phyloP scores from a whole-genome alignment of 2,113 vertebrate genomes.

The Bufo gargarizans region DNA sequence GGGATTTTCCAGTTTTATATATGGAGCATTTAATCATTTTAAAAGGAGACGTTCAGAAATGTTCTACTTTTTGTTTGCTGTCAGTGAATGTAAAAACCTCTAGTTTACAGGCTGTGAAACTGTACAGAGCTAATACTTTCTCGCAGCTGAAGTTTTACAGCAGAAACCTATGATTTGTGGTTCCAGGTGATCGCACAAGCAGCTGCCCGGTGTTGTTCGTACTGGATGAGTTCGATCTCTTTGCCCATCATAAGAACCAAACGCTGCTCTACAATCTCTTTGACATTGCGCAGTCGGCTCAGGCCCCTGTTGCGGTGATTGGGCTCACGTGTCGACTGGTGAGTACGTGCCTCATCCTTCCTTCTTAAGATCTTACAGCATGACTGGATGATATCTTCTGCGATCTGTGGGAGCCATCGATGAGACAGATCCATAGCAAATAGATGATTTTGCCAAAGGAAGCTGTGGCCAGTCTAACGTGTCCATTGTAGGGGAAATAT shows the following conservation, averaged over 20 bases:
- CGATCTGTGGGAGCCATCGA: too few relatives aligned
- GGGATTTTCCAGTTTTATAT: too few relatives aligned
- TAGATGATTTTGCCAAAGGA: not conserved
- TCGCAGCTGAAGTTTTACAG: too few relatives aligned
- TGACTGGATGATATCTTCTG: not conserved
- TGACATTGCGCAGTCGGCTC: slow-evolving; percentile 93
- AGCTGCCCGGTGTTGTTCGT: slow-evolving; percentile 90
- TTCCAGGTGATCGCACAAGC: slow-evolving; percentile 81
- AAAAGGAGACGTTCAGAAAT: too few relatives aligned
- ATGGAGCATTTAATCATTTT: too few relatives aligned
- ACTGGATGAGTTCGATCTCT: slow-evolving; percentile 96
- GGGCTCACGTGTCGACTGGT: slow-evolving; percentile 95
- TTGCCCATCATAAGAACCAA: slow-evolving; percentile 96
- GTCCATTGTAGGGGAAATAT: too few relatives aligned
- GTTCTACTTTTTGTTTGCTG: too few relatives aligned
- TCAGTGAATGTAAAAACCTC: too few relatives aligned
- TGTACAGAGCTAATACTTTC: too few relatives aligned
- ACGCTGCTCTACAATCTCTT: slow-evolving; percentile 96
- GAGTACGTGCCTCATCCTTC: slow-evolving; percentile 53
- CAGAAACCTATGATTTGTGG: not conserved
- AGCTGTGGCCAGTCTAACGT: too few relatives aligned
- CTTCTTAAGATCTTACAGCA: not conserved
- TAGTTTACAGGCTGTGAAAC: too few relatives aligned
- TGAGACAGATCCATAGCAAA: too few relatives aligned
- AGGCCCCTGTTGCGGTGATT: slow-evolving; percentile 90